phyloP scores from a whole-genome alignment of 2,113 vertebrate genomes.

The Pteronura brasiliensis region DNA sequence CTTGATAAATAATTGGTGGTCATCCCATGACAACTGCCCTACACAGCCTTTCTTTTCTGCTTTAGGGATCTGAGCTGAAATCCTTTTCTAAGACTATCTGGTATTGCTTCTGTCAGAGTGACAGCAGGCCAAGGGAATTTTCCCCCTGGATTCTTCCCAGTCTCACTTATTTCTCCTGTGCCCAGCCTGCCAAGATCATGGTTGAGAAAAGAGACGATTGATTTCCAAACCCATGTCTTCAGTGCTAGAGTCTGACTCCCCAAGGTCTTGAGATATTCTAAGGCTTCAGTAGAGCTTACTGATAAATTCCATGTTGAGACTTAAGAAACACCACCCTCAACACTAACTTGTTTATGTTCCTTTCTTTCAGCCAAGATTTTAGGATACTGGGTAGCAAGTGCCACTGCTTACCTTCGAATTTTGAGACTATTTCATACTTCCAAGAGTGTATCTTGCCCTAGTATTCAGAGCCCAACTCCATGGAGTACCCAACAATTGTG shows the following conservation, averaged over 20 bases:
- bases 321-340: background rate
- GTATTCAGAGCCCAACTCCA: background rate
- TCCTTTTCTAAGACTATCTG: background rate
- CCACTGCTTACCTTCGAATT: background rate
- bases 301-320: background rate
- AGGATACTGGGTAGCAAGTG: background rate
- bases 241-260: too few relatives aligned
- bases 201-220: background rate
- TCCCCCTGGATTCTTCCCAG: background rate
- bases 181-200: background rate
- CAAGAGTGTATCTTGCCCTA: background rate
- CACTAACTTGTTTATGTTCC: background rate
- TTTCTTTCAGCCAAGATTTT: background rate
- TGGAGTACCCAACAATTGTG: background rate
- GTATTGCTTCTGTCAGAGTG: background rate
- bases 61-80: background rate
- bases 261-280: background rate
- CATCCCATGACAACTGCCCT: fast-evolving
- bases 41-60: background rate
- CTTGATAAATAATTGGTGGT: background rate
- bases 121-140: background rate
- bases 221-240: background rate
- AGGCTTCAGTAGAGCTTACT: background rate
- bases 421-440: background rate
- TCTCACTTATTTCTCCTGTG: background rate